A percentile compares a stretch with the other conserved stretches of the same genome.
These are phyloP conservation scores for Pseudorectes ferrugineus DNA, from an alignment of 2,113 vertebrate genomes.

Conservation along the genomic window DNA sequence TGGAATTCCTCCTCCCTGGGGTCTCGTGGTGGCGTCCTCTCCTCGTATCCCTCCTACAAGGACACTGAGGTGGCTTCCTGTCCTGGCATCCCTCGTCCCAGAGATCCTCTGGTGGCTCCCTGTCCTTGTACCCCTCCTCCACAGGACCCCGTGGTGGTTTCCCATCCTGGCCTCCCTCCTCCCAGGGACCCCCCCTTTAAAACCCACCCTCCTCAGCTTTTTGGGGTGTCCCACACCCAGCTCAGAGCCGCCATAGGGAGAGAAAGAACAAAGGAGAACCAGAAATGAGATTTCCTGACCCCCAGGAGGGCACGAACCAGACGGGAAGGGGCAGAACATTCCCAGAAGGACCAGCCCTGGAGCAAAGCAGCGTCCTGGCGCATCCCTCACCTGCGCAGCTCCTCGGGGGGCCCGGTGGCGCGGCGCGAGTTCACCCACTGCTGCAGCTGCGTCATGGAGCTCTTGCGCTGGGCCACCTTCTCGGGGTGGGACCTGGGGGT, in stretches of 20 bases:
- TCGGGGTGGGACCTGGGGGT: conserved; percentile 81
- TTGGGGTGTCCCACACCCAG: rapidly evolving
- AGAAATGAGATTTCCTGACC: neutral
- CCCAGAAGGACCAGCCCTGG: neutral
- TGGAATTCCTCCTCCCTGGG: neutral
- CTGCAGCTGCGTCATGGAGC: conserved; percentile 94
- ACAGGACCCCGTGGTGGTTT: rapidly evolving
- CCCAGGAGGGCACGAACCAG: neutral
- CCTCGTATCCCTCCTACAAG: rapidly evolving
- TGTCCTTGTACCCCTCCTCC: neutral
- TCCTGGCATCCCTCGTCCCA: neutral
- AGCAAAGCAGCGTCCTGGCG: rapidly evolving
- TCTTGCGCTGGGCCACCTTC: conserved; percentile 90
- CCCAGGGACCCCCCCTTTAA: neutral
- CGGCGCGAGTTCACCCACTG: conserved; percentile 94
- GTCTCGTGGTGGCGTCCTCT: rapidly evolving
- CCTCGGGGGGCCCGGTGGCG: conserved; percentile 73
- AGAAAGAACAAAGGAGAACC: neutral
- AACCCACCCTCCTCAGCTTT: neutral
- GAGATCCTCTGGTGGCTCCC: too few relatives aligned
- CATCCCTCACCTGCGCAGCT: conserved; percentile 81
- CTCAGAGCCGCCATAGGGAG: rapidly evolving
- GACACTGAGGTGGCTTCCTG: neutral
- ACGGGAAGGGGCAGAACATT: neutral
- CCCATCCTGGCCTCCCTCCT: neutral